These are phyloP conservation scores for Mesocricetus auratus DNA, from an alignment of 2,113 vertebrate genomes.

Conservation along the genomic window DNA sequence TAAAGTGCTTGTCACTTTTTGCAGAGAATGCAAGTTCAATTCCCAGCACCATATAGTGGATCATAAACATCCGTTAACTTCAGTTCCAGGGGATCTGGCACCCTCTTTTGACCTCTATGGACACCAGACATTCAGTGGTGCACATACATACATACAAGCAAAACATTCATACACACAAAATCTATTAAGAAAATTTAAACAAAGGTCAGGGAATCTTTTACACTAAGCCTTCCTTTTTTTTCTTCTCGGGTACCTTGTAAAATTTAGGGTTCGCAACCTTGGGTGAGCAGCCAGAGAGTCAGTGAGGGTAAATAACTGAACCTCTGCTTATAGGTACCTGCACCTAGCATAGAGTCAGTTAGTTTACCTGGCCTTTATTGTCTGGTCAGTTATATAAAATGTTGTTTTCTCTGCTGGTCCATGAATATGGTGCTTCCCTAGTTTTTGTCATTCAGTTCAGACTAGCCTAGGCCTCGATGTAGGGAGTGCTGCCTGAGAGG, in stretches of 20 bases:
- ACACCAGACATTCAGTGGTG: not conserved
- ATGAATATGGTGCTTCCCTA: not conserved
- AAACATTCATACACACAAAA: not conserved
- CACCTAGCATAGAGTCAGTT: not conserved
- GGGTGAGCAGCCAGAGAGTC: not conserved
- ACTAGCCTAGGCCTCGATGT: not conserved
- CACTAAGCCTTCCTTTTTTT: not conserved
- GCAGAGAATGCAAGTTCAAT: not conserved
- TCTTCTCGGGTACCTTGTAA: not conserved
- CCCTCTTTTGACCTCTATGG: not conserved
- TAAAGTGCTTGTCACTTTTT: not conserved
- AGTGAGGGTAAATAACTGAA: not conserved
- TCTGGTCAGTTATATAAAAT: not conserved
- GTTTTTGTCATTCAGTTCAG: conserved; percentile 7
- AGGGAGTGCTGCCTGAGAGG: not conserved
- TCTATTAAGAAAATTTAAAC: not conserved
- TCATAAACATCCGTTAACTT: not conserved
- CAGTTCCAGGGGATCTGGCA: not conserved
- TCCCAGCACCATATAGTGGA: not conserved
- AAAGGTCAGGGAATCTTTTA: not conserved
- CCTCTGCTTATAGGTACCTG: not conserved
- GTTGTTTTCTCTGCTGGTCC: not conserved
- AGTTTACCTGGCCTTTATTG: not conserved
- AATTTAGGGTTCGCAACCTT: not conserved
- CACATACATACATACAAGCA: not conserved